Evolutionary conservation across 2,113 vertebrate species (phyloP), one percentile per base, ranked within the genome.

Genomic region (Circaetus cinerascens): DNA sequence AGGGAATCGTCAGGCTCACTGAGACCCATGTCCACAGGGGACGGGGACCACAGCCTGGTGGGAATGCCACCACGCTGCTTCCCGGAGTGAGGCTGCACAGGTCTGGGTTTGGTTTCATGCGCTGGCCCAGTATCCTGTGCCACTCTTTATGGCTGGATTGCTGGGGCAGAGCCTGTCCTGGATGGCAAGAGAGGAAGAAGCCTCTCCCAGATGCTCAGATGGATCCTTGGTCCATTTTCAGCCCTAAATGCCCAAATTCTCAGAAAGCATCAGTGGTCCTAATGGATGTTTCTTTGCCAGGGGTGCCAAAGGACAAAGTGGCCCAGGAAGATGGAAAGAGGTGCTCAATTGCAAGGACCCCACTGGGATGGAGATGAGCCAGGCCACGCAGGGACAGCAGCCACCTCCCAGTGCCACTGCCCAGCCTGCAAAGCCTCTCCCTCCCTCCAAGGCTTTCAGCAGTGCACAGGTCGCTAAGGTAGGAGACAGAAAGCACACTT

Each of bases 401-500:
- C 56, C 48, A 53, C 29, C 50, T 91, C 51, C 34, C 50, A 13
- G 51, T 13, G 62, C 26, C 0, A 0, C 62, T 72, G 66, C 78
- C 73, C 60, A 57, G 73, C 53, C 43, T 51, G 69, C 2, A 3
- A 67, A 75, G 21, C 15, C 50, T 95, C 75, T 68, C 74, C 57
- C n/a, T 93, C 71, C 62, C 71, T 59, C 41, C 59, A 36, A 57
- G 72, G 78, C 84, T 92, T 88, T 73, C 73, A 60, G 34, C 40
- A 69, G 53, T 2, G 22, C 43, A 34, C n/a, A 76, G 67, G 32
- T 90, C 22, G 0, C 63, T 32, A 1, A 4, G 15, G 36, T 4
- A 64, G 27, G 32, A 89, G 67, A 56, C 22, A 36, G 92, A 93
- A 95, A 94, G 75, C 82, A 66, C 82, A 41, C 16, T 77, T 92